Evolutionary conservation across 2,797 vertebrate genomes (phyloP).

Genomic region (Danio kyathit): DNA sequence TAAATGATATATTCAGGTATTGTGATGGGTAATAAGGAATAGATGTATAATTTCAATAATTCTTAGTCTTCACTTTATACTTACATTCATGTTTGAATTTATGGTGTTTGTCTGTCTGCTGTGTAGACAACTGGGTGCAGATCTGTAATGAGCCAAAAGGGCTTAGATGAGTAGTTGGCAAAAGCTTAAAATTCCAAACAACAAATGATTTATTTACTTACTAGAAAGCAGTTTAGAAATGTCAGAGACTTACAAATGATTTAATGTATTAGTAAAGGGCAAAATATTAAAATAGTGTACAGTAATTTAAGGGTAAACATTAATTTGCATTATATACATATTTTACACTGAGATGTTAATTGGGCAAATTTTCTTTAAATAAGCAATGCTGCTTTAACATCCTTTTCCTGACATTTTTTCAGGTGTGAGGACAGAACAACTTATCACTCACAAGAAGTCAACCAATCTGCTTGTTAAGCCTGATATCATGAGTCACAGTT

Average conservation of each 20-base stretch:
- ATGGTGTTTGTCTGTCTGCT: conserved; percentile 76
- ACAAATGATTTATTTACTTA: neutral
- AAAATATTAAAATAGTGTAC: conserved; percentile 39
- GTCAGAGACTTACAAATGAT: neutral
- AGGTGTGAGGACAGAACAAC: no score
- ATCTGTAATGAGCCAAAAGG: conserved; percentile 67
- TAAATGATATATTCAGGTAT: neutral
- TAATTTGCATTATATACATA: neutral
- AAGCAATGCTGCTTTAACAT: neutral
- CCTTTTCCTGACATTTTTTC: no score
- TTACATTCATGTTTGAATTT: conserved; percentile 78
- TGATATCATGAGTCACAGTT: no score
- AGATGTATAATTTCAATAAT: no score
- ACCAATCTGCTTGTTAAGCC: no score
- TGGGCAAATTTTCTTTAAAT: neutral
- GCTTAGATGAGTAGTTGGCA: neutral
- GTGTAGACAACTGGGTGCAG: conserved; percentile 74
- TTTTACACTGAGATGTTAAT: neutral
- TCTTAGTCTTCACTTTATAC: conserved; percentile 53
- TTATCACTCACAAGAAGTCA: no score
- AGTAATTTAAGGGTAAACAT: conserved; percentile 42
- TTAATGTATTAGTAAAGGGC: neutral
- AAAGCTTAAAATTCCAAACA: neutral
- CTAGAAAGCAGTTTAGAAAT: neutral
- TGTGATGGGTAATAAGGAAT: neutral